A percentile compares a stretch with the other conserved stretches of the same genome.
Evolutionary conservation across 2,113 vertebrate species (phyloP).

Genomic region (Camelus dromedarius): DNA sequence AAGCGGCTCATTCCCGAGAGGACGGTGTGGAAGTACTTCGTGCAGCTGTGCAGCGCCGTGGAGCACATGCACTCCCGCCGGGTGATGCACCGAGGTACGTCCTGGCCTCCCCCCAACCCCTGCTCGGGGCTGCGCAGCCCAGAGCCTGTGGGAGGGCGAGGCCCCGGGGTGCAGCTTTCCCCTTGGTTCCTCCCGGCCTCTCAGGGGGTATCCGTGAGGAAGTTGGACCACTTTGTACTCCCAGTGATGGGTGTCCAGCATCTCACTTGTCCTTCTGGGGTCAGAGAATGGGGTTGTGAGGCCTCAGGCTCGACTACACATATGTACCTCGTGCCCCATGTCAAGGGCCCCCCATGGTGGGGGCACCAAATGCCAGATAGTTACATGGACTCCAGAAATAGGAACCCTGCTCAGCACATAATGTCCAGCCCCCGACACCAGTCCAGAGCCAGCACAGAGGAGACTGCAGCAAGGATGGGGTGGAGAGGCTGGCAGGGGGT

Average conservation of each 20-base stretch:
- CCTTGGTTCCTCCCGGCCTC: slow-evolving; percentile 60
- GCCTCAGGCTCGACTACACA: not conserved
- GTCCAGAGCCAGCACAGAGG: not conserved
- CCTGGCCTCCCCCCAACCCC: slow-evolving; percentile 11
- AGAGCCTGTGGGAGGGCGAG: fast-evolving
- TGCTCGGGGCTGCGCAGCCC: not conserved
- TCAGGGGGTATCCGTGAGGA: slow-evolving; percentile 55
- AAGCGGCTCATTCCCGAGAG: slow-evolving; percentile 93
- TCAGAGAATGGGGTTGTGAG: slow-evolving; percentile 58
- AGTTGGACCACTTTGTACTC: slow-evolving; percentile 66
- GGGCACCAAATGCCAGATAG: not conserved
- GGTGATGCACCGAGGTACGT: slow-evolving; percentile 93
- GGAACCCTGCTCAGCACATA: not conserved
- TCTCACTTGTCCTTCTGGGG: slow-evolving; percentile 73
- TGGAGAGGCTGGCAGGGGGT: not conserved
- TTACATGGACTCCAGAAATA: not conserved
- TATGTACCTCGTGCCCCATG: not conserved
- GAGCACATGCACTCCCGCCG: slow-evolving; percentile 96
- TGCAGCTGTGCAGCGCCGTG: slow-evolving; percentile 94
- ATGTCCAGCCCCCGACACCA: not conserved
- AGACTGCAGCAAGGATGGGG: not conserved
- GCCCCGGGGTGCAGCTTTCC: not conserved
- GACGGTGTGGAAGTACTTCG: slow-evolving; percentile 95
- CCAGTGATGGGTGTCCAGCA: slow-evolving; percentile 58
- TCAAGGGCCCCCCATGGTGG: not conserved